phyloP scores from a whole-genome alignment of 2,888 invertebrate genomes.

The Bruchidius siliquastri region DNA sequence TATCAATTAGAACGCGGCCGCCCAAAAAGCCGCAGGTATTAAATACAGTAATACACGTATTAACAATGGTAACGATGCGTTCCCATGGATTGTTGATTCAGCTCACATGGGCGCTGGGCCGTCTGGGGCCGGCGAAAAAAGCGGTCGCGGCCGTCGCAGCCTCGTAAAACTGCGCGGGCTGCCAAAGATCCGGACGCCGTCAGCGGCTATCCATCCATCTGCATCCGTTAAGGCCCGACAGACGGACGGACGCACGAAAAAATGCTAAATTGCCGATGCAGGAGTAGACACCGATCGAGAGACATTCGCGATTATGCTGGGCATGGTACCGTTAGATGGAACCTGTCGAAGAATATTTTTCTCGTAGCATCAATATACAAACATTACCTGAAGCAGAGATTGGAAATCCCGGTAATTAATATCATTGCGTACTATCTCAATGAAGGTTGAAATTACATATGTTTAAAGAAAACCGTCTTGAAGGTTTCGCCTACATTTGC shows the following conservation, averaged over 20 bases:
- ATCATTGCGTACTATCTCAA: too few relatives aligned
- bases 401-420: too few relatives aligned
- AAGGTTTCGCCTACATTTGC: too few relatives aligned
- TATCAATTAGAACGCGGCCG: slow-evolving; percentile 1
- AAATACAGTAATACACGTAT: slow-evolving; percentile 36
- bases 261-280: background rate
- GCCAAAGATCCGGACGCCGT: background rate
- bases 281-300: background rate
- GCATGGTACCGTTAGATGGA: background rate
- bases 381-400: background rate
- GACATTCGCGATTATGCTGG: background rate
- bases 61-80: slow-evolving; percentile 41
- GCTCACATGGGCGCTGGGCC: slow-evolving; percentile 30
- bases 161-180: background rate
- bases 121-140: background rate
- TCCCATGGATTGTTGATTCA: slow-evolving; percentile 46
- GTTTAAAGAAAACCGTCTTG: too few relatives aligned
- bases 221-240: background rate
- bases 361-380: background rate
- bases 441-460: too few relatives aligned
- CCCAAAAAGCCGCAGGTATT: slow-evolving; percentile 6
- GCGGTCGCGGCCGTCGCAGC: background rate
- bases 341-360: background rate
- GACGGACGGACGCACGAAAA: background rate
- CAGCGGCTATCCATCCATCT: background rate